These are phyloP conservation scores for Porites cylindrica DNA, from an alignment of 92 coral and sea anemone species.

Conservation along the genomic window DNA sequence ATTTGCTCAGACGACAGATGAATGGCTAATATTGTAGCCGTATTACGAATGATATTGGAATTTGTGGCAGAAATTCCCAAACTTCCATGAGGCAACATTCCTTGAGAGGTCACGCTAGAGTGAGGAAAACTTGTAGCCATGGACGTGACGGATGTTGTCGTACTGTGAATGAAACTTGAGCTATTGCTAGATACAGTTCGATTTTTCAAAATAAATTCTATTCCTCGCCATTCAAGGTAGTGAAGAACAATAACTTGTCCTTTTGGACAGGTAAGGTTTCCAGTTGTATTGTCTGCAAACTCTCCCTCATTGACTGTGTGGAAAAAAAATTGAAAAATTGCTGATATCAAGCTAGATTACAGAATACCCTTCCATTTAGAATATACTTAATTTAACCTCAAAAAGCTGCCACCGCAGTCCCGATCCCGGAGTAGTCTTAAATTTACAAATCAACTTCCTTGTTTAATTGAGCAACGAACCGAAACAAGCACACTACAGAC, in stretches of 20 bases:
- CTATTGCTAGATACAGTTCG: conserved; percentile 9
- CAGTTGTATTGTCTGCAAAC: background rate
- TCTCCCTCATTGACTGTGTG: conserved; percentile 20
- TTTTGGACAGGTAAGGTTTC: conserved; percentile 6
- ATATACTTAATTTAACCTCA: no score
- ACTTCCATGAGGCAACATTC: background rate
- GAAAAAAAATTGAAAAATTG: background rate
- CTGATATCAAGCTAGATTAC: no score
- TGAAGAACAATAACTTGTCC: conserved; percentile 29
- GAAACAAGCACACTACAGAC: no score
- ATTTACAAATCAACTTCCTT: no score
- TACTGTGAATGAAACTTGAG: background rate
- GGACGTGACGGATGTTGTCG: background rate
- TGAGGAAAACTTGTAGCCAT: background rate
- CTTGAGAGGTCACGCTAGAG: background rate
- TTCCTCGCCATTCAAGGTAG: conserved; percentile 33
- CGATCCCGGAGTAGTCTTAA: no score
- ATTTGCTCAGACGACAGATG: background rate
- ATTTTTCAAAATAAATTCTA: conserved; percentile 17
- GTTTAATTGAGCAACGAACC: no score
- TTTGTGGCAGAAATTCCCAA: background rate
- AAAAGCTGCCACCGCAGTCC: no score
- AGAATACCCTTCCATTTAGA: no score
- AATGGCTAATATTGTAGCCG: background rate
- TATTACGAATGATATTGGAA: background rate